phyloP scores from a whole-genome alignment of 2,888 invertebrate genomes.

The Brachylomia viminalis region DNA sequence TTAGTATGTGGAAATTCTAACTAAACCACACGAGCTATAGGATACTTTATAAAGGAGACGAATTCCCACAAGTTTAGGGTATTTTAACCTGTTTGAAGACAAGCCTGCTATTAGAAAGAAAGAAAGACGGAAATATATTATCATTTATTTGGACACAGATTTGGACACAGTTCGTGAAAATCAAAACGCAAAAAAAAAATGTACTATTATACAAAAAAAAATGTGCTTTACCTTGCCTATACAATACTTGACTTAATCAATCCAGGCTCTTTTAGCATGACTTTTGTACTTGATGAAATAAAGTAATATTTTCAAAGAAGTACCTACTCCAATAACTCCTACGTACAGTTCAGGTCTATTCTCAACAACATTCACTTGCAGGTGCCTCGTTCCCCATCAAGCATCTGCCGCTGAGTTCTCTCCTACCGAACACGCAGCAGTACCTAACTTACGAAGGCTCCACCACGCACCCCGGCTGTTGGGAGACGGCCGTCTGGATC shows the following conservation, averaged over 20 bases:
- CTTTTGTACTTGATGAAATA: neutral
- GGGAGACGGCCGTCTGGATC: conserved; percentile 99
- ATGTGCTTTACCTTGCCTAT: neutral
- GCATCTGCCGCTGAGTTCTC: conserved; percentile 95
- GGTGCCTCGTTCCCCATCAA: conserved; percentile 96
- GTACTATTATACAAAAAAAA: too few species aligned
- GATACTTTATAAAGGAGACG: neutral
- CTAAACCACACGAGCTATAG: neutral
- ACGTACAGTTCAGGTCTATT: neutral
- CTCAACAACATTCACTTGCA: conserved; percentile 75
- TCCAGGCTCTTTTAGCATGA: neutral
- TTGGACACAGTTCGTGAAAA: too few species aligned
- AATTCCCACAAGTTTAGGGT: too few species aligned
- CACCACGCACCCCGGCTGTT: conserved; percentile 99
- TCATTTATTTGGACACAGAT: too few species aligned
- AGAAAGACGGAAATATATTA: too few species aligned
- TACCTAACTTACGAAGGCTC: conserved; percentile 99
- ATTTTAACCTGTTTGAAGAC: too few species aligned
- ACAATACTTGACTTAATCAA: neutral
- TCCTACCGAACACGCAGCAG: conserved; percentile 97
- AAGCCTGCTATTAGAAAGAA: neutral
- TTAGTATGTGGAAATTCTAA: neutral
- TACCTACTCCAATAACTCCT: neutral
- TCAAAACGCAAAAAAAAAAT: too few species aligned
- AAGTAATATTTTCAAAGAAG: neutral